Base-by-base conservation (phyloP, 2,113 vertebrate genomes). In the Oceanodroma tethys region DNA sequence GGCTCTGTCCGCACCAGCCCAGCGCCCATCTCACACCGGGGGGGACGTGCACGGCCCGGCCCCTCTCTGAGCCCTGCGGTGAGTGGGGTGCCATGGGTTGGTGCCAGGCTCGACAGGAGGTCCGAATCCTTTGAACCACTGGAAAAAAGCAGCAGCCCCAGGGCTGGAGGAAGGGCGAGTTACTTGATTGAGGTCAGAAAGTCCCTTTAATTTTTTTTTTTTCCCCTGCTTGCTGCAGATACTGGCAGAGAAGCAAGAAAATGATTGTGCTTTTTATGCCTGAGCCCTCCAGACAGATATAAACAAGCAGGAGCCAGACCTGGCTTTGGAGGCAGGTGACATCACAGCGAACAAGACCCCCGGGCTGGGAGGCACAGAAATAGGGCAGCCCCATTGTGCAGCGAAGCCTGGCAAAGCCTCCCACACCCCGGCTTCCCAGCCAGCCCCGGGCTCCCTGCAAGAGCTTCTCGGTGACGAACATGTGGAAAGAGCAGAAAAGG, bases 11-110 rank as follows among this genome's bases (percentile, higher is more conserved):
- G 0, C 2, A 3, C 32, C 52, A 52, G 12, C 53, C 38, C 47
- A 25, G 53, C 0, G 0, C 71, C 71, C 55, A 12, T 13, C 47
- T 34, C 12, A 2, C 14, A 16, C 38, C 1, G 1, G 6, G 36
- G 29, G 19, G 12, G 5, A 19, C 25, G 4, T 5, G 3, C 26
- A 21, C 0, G 2, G 19, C 13, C 25, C 0, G 0, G 55, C 10
- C 71, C 27, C 13, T 21, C n/a, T 53, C 19, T 4, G n/a, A 55
- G 48, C 90, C 27, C 80, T 16, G 29, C 1, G 1, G 12, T 15
- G 40, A 48, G 58, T 10, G 2, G 16, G 25, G 20, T 34, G 55
- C 59, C 1, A 2, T 10, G 50, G 32, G 73, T 6, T 13, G 52
- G 30, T 26, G 50, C 34, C 8, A 6, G 67, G 42, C 36, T 36